Conservation (phyloP, 2,797 vertebrate genomes). For the Phoxinus dragarum region DNA sequence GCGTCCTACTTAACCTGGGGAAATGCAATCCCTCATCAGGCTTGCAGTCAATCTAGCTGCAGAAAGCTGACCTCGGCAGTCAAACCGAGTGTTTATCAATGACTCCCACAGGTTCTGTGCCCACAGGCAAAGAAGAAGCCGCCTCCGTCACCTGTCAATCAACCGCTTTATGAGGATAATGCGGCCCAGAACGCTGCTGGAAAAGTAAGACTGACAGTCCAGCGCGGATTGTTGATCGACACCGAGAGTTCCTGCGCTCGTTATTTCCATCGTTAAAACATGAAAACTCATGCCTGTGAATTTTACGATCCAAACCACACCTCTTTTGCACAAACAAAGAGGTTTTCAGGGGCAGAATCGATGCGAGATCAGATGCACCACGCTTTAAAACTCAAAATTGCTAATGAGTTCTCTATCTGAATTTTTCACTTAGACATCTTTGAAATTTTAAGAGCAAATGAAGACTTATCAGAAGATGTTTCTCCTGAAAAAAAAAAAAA, state of each 20-base stretch:
- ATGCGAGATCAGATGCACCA: background rate
- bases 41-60: constrained; percentile 30
- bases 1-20: background rate
- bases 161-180: constrained; percentile 12
- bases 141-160: constrained; percentile 49
- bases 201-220: constrained; percentile 27
- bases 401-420: background rate
- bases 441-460: background rate
- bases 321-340: constrained; percentile 14
- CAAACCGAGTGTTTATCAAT: constrained; percentile 51
- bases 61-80: constrained; percentile 50
- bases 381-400: background rate
- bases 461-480: background rate
- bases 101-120: constrained; percentile 31
- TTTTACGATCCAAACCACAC: constrained; percentile 36
- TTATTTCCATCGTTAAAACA: constrained; percentile 46
- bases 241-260: background rate
- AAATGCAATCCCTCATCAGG: constrained; percentile 25
- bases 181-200: background rate
- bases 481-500: background rate
- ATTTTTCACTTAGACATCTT: background rate
- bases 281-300: constrained; percentile 48
- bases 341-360: constrained; percentile 16
- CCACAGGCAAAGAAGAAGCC: background rate
- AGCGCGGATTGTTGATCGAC: background rate